These are phyloP conservation scores for Atractosteus spatula DNA, from an alignment of 2,113 vertebrate genomes.

Conservation along the genomic window DNA sequence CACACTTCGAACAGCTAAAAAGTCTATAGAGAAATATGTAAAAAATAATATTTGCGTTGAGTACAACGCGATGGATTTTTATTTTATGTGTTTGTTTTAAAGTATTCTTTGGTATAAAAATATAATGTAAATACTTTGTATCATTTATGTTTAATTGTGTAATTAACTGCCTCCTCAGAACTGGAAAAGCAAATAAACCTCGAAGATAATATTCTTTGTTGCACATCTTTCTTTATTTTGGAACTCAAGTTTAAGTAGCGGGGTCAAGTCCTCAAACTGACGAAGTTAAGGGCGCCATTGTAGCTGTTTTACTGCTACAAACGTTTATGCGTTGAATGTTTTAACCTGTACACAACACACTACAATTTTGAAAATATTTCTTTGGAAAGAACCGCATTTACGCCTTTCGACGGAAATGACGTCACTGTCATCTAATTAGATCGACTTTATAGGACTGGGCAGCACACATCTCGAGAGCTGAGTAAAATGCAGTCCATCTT, in stretches of 20 bases:
- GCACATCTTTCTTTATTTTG: constrained; percentile 27
- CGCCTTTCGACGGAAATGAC: constrained; percentile 24
- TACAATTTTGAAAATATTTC: too few species aligned
- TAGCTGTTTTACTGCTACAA: too few species aligned
- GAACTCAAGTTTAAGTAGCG: background rate
- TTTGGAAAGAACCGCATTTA: too few species aligned
- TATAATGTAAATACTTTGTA: constrained; percentile 76
- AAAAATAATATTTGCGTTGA: constrained; percentile 65
- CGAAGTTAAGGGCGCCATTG: too few species aligned
- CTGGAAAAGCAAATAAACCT: constrained; percentile 74
- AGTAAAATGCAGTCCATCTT: too few species aligned
- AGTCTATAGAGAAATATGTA: constrained; percentile 70
- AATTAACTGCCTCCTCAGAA: constrained; percentile 72
- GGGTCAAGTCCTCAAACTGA: too few species aligned
- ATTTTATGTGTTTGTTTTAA: constrained; percentile 65
- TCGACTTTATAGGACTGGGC: too few species aligned
- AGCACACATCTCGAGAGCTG: too few species aligned
- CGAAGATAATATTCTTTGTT: constrained; percentile 59
- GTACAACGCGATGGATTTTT: constrained; percentile 71
- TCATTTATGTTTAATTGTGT: constrained; percentile 73
- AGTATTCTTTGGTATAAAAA: constrained; percentile 68
- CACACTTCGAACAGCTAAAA: constrained; percentile 67
- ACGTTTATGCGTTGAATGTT: too few species aligned
- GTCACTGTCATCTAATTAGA: constrained; percentile 15
- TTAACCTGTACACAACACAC: too few species aligned